Conservation (phyloP, 2,797 vertebrate species). For the Poecilia picta region DNA sequence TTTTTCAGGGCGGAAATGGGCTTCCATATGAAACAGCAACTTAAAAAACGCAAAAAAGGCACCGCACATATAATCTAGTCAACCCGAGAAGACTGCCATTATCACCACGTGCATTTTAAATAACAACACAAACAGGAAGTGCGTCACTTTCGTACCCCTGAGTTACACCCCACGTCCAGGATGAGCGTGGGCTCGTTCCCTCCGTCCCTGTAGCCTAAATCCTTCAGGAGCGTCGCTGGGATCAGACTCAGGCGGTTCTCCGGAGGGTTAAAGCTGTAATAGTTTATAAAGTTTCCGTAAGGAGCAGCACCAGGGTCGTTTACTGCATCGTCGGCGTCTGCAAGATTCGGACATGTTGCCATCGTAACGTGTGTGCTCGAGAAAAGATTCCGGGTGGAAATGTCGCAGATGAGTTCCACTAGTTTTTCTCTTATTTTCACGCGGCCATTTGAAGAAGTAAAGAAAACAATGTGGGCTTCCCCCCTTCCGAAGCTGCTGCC, state of each 20-base stretch:
- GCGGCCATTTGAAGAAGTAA: not conserved
- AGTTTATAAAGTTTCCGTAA: slow-evolving; percentile 90
- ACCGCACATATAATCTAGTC: not conserved
- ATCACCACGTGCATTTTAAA: not conserved
- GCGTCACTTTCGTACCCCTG: slow-evolving; percentile 76
- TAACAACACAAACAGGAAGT: not conserved
- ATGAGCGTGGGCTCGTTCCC: slow-evolving; percentile 68
- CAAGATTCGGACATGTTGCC: slow-evolving; percentile 56
- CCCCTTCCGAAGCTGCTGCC: no score
- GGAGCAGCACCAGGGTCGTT: slow-evolving; percentile 86
- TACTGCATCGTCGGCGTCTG: slow-evolving; percentile 11
- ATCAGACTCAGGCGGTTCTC: slow-evolving; percentile 86
- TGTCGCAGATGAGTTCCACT: not conserved
- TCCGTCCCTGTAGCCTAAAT: slow-evolving; percentile 53
- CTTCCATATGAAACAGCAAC: no score
- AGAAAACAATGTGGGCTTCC: not conserved
- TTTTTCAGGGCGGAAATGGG: no score
- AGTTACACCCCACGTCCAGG: slow-evolving; percentile 93
- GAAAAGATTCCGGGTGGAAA: slow-evolving; percentile 58
- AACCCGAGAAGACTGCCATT: not conserved
- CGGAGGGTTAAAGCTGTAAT: slow-evolving; percentile 91
- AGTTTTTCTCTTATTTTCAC: not conserved
- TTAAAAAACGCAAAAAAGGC: no score
- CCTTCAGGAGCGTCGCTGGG: slow-evolving; percentile 77
- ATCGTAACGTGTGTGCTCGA: slow-evolving; percentile 59